Evolutionary conservation across 2,888 invertebrate genomes (phyloP).

Genomic region (Hydropsyche betteni): DNA sequence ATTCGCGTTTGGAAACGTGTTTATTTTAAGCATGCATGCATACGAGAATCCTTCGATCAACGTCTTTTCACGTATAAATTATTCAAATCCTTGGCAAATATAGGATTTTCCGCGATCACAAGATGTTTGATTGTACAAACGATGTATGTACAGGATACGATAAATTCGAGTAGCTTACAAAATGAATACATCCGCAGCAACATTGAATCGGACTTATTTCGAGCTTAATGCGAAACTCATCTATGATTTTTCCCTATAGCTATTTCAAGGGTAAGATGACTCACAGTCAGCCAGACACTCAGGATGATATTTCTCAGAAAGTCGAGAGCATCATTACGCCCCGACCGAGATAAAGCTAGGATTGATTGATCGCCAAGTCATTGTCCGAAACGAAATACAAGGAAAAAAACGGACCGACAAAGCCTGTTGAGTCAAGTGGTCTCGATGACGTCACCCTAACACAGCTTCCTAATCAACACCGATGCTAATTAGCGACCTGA

Average conservation of each 20-base stretch:
- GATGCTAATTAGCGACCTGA: slow-evolving; percentile 16
- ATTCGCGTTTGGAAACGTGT: slow-evolving; percentile 11
- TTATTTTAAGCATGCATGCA: slow-evolving; percentile 16
- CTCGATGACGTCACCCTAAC: not conserved
- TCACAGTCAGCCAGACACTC: not conserved
- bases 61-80: slow-evolving; percentile 17
- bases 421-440: not conserved
- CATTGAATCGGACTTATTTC: not conserved
- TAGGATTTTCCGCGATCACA: slow-evolving; percentile 9
- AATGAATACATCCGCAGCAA: not conserved
- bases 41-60: slow-evolving; percentile 19
- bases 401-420: not conserved
- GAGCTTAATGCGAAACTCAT: too few species aligned
- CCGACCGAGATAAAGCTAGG: slow-evolving; percentile 18
- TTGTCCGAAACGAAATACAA: slow-evolving; percentile 13
- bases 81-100: slow-evolving; percentile 9
- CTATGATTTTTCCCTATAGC: too few species aligned
- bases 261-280: not conserved
- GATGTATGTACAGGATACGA: too few species aligned
- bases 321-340: slow-evolving; percentile 14
- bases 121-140: too few species aligned
- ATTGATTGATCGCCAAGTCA: slow-evolving; percentile 20
- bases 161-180: not conserved
- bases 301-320: not conserved
- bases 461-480: slow-evolving; percentile 9